A percentile compares a stretch with the other conserved stretches of the same genome.
phyloP scores from a whole-genome alignment of 37 sponge, comb jelly and placozoan species.

The Theonella swinhoei region DNA sequence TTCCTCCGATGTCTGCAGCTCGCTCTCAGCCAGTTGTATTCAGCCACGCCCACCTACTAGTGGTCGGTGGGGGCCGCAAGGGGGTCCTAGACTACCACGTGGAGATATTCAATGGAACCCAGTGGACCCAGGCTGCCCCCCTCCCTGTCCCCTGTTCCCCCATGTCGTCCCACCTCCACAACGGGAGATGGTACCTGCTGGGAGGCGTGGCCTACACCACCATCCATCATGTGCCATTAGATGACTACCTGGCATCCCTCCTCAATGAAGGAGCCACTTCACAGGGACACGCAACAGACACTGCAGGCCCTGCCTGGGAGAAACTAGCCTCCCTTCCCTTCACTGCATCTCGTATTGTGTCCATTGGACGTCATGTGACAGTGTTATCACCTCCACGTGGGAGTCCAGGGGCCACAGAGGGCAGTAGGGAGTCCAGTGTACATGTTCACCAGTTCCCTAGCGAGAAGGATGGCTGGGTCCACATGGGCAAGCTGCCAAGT shows the following conservation, averaged over 20 bases:
- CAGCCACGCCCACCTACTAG: neutral
- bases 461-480: neutral
- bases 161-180: neutral
- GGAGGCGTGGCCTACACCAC: neutral
- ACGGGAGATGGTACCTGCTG: neutral
- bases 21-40: neutral
- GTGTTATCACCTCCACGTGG: neutral
- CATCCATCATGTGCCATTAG: neutral
- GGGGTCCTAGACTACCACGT: constrained; percentile 19
- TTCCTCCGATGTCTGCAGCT: neutral
- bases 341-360: neutral
- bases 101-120: constrained; percentile 20
- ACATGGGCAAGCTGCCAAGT: neutral
- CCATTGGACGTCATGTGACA: neutral
- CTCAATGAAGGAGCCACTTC: neutral
- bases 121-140: constrained; percentile 16
- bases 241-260: neutral
- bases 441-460: no score
- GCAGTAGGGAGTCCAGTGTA: no score
- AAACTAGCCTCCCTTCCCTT: neutral
- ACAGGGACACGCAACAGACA: neutral
- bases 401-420: no score
- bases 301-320: neutral
- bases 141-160: constrained; percentile 1
- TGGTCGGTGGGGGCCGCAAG: constrained; percentile 26